phyloP scores from a whole-genome alignment of 2,113 vertebrate genomes.

The Dipodomys merriami region DNA sequence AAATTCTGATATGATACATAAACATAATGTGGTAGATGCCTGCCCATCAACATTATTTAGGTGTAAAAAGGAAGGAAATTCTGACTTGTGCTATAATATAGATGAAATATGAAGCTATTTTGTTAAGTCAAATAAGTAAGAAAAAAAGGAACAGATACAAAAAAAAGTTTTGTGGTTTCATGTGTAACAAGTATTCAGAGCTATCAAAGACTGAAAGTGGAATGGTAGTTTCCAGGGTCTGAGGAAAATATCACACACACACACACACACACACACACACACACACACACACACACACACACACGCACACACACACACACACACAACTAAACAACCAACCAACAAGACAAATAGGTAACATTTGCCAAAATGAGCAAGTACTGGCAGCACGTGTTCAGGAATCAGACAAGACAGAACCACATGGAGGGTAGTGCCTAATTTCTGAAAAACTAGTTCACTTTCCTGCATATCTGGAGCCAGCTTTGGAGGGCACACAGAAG shows the following conservation, averaged over 20 bases:
- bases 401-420: not conserved
- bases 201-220: not conserved
- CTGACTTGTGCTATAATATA: not conserved
- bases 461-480: not conserved
- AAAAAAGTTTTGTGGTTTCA: not conserved
- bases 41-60: not conserved
- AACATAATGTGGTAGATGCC: not conserved
- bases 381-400: not conserved
- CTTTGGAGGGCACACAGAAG: not conserved
- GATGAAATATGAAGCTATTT: not conserved
- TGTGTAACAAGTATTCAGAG: not conserved
- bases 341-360: not conserved
- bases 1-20: not conserved
- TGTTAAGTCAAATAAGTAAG: not conserved
- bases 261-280: too few relatives aligned
- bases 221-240: not conserved
- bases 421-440: not conserved
- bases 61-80: not conserved
- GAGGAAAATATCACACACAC: not conserved
- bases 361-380: not conserved
- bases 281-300: too few relatives aligned
- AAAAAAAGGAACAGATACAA: not conserved
- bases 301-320: too few relatives aligned
- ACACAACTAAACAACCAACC: too few relatives aligned
- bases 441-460: not conserved